Percentiles rank a stretch among this genome's conserved stretches.
Conservation (phyloP, 2,797 vertebrate genomes). For the Acanthurus leucopareius region DNA sequence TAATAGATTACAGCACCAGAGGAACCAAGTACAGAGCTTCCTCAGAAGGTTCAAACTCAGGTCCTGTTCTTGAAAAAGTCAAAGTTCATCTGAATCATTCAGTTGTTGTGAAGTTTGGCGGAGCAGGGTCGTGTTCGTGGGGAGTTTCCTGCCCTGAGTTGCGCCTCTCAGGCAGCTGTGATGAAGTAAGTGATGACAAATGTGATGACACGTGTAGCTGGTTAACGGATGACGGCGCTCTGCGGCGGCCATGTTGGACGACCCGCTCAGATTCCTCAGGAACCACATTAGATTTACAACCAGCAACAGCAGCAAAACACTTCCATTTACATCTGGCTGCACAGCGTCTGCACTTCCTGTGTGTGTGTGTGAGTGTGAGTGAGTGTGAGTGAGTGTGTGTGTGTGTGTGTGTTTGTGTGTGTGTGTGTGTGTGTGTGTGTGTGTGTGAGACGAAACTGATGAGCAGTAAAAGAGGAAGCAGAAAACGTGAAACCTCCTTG, state of each 20-base stretch:
- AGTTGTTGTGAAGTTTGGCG: no score
- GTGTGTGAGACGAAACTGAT: not conserved
- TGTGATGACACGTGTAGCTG: conserved; percentile 7
- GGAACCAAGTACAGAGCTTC: not conserved
- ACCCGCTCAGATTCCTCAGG: not conserved
- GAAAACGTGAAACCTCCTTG: not conserved
- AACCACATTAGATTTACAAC: not conserved
- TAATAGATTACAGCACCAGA: conserved; percentile 4
- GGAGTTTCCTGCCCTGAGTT: conserved; percentile 15
- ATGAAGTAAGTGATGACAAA: conserved; percentile 8
- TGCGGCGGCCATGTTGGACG: not conserved
- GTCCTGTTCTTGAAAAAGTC: no score
- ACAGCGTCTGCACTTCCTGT: not conserved
- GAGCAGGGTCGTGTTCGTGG: not conserved
- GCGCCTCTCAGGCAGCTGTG: conserved; percentile 6
- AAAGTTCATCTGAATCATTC: not conserved
- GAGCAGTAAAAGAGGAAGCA: conserved; percentile 10
- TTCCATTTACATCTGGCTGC: not conserved
- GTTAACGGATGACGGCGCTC: not conserved
- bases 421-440: conserved; percentile 10
- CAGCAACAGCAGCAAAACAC: not conserved
- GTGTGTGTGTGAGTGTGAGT: conserved; percentile 1
- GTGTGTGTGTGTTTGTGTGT: conserved; percentile 6
- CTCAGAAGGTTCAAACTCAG: not conserved
- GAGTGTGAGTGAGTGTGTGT: not conserved